A percentile compares a stretch with the other conserved stretches of the same genome.
phyloP scores from a whole-genome alignment of 2,888 invertebrate genomes.

The Trissoscelio sp. region DNA sequence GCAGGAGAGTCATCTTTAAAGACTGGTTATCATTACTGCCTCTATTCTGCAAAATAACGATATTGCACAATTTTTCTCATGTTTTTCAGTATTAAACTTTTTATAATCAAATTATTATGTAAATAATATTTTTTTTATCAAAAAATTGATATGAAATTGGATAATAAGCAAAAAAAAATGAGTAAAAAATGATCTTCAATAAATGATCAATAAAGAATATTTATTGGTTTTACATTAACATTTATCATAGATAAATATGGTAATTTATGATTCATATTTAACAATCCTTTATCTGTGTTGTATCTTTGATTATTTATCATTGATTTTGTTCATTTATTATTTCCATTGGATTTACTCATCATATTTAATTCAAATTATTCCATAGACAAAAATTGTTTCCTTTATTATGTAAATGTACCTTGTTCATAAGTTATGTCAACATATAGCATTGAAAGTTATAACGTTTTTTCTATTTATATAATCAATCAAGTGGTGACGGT shows the following conservation, averaged over 20 bases:
- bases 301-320: background rate
- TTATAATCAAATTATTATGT: background rate
- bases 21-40: slow-evolving; percentile 36
- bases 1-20: slow-evolving; percentile 68
- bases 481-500: slow-evolving; percentile 8
- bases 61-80: slow-evolving; percentile 1
- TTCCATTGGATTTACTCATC: background rate
- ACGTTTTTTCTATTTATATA: slow-evolving; percentile 39
- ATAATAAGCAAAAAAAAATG: no score
- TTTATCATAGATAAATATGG: background rate
- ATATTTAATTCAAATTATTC: background rate
- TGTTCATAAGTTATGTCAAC: slow-evolving; percentile 43
- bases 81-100: no score
- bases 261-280: background rate
- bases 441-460: slow-evolving; percentile 44
- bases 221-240: background rate
- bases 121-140: background rate
- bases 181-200: no score
- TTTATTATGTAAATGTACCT: slow-evolving; percentile 41
- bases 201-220: background rate
- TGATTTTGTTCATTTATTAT: background rate
- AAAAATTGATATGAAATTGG: no score
- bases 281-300: background rate
- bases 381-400: slow-evolving; percentile 7
- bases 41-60: slow-evolving; percentile 42